Conservation (phyloP, 2,888 invertebrate genomes). For the Diadegma fenestrale region DNA sequence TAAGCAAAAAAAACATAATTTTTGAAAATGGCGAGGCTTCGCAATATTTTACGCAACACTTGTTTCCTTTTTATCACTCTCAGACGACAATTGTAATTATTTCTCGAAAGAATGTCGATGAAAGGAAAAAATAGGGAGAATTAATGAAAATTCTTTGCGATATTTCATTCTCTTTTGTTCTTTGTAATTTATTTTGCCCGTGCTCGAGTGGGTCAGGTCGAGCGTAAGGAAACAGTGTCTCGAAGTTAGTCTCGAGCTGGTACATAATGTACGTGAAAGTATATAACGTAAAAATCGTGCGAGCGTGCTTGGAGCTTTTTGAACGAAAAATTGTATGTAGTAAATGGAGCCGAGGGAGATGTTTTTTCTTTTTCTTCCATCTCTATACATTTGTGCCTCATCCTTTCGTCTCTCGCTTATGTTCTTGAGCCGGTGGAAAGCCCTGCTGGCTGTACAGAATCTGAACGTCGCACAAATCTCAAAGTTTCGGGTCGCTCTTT, state of each 20-base stretch:
- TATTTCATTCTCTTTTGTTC: neutral
- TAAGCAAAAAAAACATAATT: neutral
- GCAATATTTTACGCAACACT: neutral
- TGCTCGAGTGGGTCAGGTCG: constrained; percentile 37
- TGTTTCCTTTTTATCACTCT: too few relatives aligned
- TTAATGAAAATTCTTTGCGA: constrained; percentile 22
- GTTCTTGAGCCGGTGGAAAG: constrained; percentile 11
- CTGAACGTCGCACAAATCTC: constrained; percentile 48
- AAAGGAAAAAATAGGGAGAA: neutral
- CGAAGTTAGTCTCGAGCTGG: neutral
- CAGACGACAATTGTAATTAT: too few relatives aligned
- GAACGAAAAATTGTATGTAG: constrained; percentile 22
- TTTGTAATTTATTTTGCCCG: neutral
- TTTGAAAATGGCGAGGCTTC: neutral
- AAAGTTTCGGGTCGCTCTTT: constrained; percentile 9
- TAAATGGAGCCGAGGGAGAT: constrained; percentile 36
- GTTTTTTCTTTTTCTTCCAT: neutral
- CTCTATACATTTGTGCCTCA: neutral
- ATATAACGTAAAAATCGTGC: constrained; percentile 10
- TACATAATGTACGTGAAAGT: constrained; percentile 4
- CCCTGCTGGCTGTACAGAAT: constrained; percentile 36
- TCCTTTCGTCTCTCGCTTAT: constrained; percentile 19
- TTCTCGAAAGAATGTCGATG: constrained; percentile 27
- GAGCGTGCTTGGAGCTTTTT: constrained; percentile 23
- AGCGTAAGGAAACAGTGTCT: neutral